A percentile compares a stretch with the other conserved stretches of the same genome.
Evolutionary conservation across 2,797 vertebrate species (phyloP).

Genomic region (Characodon lateralis): DNA sequence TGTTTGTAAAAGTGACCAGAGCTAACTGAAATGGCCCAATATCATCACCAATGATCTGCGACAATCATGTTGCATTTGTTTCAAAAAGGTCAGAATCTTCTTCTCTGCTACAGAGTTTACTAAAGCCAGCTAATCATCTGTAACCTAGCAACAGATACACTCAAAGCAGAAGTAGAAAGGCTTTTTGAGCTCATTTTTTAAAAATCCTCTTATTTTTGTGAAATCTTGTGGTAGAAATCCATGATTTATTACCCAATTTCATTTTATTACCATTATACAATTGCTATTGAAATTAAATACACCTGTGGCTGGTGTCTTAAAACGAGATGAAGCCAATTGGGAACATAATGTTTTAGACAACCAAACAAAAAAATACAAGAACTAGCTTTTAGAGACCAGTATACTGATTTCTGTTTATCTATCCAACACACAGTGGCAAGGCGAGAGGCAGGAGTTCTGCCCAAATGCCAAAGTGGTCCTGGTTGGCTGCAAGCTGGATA

Average conservation of each 20-base stretch:
- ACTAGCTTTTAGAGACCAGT: background rate
- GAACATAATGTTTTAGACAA: background rate
- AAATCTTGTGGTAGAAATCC: background rate
- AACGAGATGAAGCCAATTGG: background rate
- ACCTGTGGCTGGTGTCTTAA: background rate
- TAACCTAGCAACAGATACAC: background rate
- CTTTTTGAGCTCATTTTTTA: too few species aligned
- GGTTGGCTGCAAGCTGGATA: constrained; percentile 96
- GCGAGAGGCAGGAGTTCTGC: constrained; percentile 95
- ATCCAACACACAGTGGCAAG: constrained; percentile 87
- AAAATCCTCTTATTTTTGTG: too few species aligned
- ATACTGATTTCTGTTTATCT: constrained; percentile 12
- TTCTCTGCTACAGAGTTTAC: background rate
- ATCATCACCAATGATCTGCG: background rate
- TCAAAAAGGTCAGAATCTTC: background rate
- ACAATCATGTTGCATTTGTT: background rate
- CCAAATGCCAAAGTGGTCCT: constrained; percentile 93
- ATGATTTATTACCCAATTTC: background rate
- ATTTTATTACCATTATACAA: background rate
- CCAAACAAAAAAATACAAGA: background rate
- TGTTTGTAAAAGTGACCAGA: too few species aligned
- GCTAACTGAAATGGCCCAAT: too few species aligned
- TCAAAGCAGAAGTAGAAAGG: too few species aligned
- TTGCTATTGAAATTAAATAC: too few species aligned
- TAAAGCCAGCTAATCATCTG: background rate